phyloP scores from a whole-genome alignment of 2,888 invertebrate genomes.

The Notodromas monacha region DNA sequence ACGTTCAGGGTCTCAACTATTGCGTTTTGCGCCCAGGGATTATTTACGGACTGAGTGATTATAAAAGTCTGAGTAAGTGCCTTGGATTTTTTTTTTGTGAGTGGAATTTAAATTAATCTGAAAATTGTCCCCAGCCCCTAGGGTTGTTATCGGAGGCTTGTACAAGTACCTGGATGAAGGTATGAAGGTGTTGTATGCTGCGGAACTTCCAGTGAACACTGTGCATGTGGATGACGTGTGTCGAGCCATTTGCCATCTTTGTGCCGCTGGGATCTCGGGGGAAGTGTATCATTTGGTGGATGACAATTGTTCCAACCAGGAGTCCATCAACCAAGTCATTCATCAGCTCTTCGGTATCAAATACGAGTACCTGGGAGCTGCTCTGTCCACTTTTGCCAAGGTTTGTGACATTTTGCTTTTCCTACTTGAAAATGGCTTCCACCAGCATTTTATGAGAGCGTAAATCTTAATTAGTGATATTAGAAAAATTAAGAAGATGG shows the following conservation, averaged over 20 bases:
- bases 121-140: conserved; percentile 27
- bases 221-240: conserved; percentile 56
- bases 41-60: conserved; percentile 56
- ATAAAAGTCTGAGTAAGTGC: conserved; percentile 38
- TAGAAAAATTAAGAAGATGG: too few relatives aligned
- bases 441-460: neutral
- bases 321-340: conserved; percentile 40
- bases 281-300: conserved; percentile 54
- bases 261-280: conserved; percentile 15
- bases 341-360: conserved; percentile 51
- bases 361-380: conserved; percentile 51
- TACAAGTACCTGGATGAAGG: conserved; percentile 59
- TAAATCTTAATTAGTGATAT: too few relatives aligned
- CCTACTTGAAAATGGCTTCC: neutral
- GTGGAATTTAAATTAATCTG: neutral
- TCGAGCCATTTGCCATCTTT: conserved; percentile 40
- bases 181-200: conserved; percentile 68
- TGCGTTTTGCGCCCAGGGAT: conserved; percentile 48
- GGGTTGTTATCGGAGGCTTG: conserved; percentile 50
- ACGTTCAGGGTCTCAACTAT: conserved; percentile 36
- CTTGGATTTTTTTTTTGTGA: conserved; percentile 6
- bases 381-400: conserved; percentile 45
- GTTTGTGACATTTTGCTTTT: conserved; percentile 22
- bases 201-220: conserved; percentile 48
- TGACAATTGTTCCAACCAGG: conserved; percentile 46